Evolutionary conservation across 2,113 vertebrate genomes (phyloP), one percentile per base, ranked within the genome.

Genomic region (Corydoras sp.): DNA sequence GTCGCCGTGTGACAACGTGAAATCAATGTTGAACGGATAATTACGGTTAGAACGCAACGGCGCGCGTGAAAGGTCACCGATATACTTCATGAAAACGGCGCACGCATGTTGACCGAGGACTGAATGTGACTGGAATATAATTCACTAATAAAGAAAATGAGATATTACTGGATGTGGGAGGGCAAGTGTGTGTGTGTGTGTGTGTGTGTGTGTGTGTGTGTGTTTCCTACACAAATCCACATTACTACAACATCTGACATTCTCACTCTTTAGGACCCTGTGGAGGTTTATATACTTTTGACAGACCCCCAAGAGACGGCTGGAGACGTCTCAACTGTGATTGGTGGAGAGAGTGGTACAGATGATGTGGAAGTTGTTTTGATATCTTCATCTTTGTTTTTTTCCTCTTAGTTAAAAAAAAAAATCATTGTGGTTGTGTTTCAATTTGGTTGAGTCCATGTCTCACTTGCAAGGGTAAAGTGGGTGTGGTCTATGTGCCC

Each of bases 1-100:
- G 55, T 72, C 24, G 14, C 65, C n/a, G 62, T 73, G 71, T 61
- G 29, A 14, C 29, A 51, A 73, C 59, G 62, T 72, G 70, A 72
- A 72, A 72, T 72, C 61, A 65, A 72, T 72, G 62, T 9, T 65
- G 62, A 64, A 65, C 31, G 32, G 53, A 54, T 66, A 61, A 67
- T 73, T 66, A 67, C 29, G 9, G 49, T 4, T 61, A 29, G 43
- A 72, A 59, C 29, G 35, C 55, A 60, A 58, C 55, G 14, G n/a
- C 2, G 58, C 0, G 6, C 5, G 48, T 54, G 2, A 67, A 73
- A 73, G 63, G 71, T 67, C 64, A 67, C 43, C n/a, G 58, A 43
- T 49, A 13, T 14, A 14, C 63, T 73, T 55, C 12, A 18, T 68
- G 12, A 60, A 35, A 15, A 15, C 62, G 9, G 53, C 48, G 32